These are phyloP conservation scores for Halichondria panicea DNA, from an alignment of 37 sponge, comb jelly and placozoan genomes.

Conservation along the genomic window DNA sequence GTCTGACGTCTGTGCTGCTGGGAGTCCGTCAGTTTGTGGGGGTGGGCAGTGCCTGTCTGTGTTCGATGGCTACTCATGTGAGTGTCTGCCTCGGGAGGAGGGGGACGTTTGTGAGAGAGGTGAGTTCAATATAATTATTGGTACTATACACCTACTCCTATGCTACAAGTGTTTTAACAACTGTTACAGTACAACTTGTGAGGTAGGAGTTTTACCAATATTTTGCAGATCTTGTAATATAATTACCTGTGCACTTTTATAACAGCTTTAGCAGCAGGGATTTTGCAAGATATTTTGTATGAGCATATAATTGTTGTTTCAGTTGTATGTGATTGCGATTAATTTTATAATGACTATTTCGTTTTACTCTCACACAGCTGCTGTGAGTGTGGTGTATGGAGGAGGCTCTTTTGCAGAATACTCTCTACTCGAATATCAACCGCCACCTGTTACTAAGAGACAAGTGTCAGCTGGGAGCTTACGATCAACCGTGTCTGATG, in stretches of 20 bases:
- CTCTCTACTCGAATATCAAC: slow-evolving; percentile 7
- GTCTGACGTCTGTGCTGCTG: not conserved
- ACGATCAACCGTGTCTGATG: slow-evolving; percentile 1
- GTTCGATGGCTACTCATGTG: slow-evolving; percentile 23
- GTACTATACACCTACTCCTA: not conserved
- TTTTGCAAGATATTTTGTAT: too few species aligned
- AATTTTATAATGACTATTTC: too few species aligned
- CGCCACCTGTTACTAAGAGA: not conserved
- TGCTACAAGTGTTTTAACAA: too few species aligned
- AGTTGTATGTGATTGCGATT: too few species aligned
- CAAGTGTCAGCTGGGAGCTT: not conserved
- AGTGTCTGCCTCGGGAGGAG: slow-evolving; percentile 36
- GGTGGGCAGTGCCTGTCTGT: slow-evolving; percentile 27
- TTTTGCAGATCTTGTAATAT: too few species aligned
- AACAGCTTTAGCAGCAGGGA: too few species aligned
- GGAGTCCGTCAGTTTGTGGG: slow-evolving; percentile 8
- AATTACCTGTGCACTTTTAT: too few species aligned
- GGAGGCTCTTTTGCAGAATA: slow-evolving; percentile 44
- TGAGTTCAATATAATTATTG: not conserved
- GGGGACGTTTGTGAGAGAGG: slow-evolving; percentile 42
- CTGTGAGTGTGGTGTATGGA: slow-evolving; percentile 38
- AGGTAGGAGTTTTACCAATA: too few species aligned
- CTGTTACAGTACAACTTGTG: too few species aligned
- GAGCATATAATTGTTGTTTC: too few species aligned
- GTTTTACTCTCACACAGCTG: slow-evolving; percentile 3